Percentiles rank a stretch among this genome's conserved stretches.
Evolutionary conservation across 2,113 vertebrate genomes (phyloP).

Genomic region (Pterocles burchelli): DNA sequence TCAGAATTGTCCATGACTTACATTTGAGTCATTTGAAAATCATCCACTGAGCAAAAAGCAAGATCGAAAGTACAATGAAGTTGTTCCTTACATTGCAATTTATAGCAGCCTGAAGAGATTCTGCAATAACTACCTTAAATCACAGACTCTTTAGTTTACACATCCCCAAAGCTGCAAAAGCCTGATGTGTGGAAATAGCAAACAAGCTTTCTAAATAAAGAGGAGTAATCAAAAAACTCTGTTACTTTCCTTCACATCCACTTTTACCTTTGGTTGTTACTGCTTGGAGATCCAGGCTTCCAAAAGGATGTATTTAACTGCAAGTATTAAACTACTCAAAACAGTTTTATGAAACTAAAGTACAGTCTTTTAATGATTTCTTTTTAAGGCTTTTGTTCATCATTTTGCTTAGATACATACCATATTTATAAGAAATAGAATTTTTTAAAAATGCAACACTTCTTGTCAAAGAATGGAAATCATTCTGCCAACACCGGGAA

Average conservation of each 20-base stretch:
- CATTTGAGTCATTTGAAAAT: background rate
- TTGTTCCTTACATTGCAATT: background rate
- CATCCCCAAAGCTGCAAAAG: background rate
- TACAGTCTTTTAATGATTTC: background rate
- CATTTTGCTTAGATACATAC: background rate
- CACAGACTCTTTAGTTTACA: background rate
- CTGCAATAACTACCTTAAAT: background rate
- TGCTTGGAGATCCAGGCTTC: slow-evolving; percentile 1
- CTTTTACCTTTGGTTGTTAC: background rate
- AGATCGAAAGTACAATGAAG: background rate
- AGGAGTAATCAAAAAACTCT: background rate
- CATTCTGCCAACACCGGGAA: background rate
- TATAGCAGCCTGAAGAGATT: background rate
- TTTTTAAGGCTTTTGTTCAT: background rate
- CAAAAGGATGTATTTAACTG: background rate
- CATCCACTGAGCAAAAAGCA: background rate
- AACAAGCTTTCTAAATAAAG: background rate
- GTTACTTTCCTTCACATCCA: background rate
- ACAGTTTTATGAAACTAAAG: background rate
- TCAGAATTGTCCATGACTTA: background rate
- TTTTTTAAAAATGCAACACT: background rate
- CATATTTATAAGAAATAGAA: background rate
- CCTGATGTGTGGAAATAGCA: background rate
- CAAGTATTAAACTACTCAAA: slow-evolving; percentile 27
- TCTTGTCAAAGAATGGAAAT: background rate